Base-by-base conservation (phyloP, 2,797 vertebrate genomes). In the Cyprinodon diabolis region DNA sequence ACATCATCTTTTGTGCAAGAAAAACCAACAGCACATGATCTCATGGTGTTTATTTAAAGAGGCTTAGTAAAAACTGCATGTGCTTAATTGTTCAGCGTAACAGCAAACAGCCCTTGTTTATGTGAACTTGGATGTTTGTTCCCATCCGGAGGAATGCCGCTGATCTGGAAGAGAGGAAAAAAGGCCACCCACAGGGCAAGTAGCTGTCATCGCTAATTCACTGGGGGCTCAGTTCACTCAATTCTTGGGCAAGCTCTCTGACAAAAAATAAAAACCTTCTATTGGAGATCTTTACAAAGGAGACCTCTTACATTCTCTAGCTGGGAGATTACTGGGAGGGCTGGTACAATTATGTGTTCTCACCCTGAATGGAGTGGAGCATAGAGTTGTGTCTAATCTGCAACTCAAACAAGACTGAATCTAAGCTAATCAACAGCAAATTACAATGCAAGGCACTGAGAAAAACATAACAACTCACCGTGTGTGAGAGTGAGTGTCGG, bases 381-480 rank as follows among this genome's bases (percentile, higher is more conserved):
- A 65, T 49, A 83, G 84, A 90, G 82, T 90, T 87, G 84, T 76
- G 85, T 84, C 88, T 93, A 88, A 92, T 93, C 91, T 92, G 85
- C 90, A 92, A 92, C 92, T 93, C 89, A 92, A 94, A 92, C 91
- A 87, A 85, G 83, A 87, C 88, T 91, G 88, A 91, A 93, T 90
- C 90, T 87, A 62, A 87, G 86, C 56, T 91, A 82, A 91, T 93
- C 91, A 93, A 90, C 86, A 49, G 81, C 13, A 76, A 91, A 91
- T 93, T 86, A 92, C 91, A 91, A 91, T 86, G 87, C 79, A n/a
- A 82, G 83, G 89, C 86, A 77, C 83, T 82, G 86, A 83, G 85
- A 90, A 85, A 90, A 91, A 91, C 89, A 90, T 52, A 85, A 87
- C 84, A 84, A 85, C 76, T 57, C n/a, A 4, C 65, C 80, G 74